These are phyloP conservation scores for Dicroscelio sp. DNA, from an alignment of 2,888 invertebrate genomes.

Conservation along the genomic window DNA sequence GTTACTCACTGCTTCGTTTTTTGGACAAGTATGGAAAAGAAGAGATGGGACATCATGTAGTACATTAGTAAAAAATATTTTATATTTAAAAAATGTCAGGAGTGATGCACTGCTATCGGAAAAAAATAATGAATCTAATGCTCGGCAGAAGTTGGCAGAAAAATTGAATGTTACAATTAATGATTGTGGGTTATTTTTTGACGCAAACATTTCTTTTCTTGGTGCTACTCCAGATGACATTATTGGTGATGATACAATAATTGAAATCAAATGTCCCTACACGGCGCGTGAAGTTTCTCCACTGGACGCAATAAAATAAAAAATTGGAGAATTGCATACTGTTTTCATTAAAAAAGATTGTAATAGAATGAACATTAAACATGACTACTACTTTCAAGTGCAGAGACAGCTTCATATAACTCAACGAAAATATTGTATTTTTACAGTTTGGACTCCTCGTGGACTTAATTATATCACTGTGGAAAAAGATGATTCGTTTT, in stretches of 20 bases:
- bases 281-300: conserved; percentile 12
- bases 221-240: conserved; percentile 76
- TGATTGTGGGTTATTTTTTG: conserved; percentile 59
- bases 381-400: conserved; percentile 26
- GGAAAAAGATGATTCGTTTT: conserved; percentile 3
- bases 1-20: conserved; percentile 65
- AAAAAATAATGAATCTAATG: conserved; percentile 22
- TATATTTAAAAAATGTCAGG: conserved; percentile 24
- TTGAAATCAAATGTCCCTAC: conserved; percentile 67
- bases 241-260: conserved; percentile 60
- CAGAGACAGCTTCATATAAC: conserved; percentile 25
- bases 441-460: conserved; percentile 20
- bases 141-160: conserved; percentile 2
- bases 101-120: neutral
- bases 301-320: conserved; percentile 23
- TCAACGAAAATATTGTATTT: neutral
- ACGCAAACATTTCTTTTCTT: conserved; percentile 49
- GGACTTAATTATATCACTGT: neutral
- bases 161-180: conserved; percentile 44
- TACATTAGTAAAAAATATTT: conserved; percentile 54
- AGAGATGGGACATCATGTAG: conserved; percentile 47
- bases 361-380: conserved; percentile 19
- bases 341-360: neutral
- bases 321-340: conserved; percentile 8
- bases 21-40: conserved; percentile 57